phyloP scores from a whole-genome alignment of 2,888 invertebrate species.

The Coecobrya sp. region DNA sequence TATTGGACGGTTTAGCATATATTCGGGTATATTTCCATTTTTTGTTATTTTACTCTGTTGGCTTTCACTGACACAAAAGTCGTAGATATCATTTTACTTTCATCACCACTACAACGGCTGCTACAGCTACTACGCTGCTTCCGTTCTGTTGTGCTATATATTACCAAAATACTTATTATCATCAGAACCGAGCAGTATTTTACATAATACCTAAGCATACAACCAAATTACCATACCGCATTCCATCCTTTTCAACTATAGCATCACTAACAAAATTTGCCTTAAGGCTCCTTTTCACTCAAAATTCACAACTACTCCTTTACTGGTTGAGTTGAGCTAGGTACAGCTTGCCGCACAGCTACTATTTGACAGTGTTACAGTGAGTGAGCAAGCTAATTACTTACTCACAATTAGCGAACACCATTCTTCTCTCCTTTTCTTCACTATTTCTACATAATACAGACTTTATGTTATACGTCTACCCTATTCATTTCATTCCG shows the following conservation, averaged over 20 bases:
- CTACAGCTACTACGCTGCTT: background rate
- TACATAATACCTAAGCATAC: background rate
- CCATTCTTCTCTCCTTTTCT: slow-evolving; percentile 34
- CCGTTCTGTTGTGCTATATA: background rate
- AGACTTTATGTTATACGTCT: background rate
- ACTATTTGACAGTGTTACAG: background rate
- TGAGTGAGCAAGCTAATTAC: slow-evolving; percentile 60
- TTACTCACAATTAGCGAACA: slow-evolving; percentile 62
- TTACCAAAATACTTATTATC: background rate
- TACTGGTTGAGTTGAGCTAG: background rate
- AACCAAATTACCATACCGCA: slow-evolving; percentile 12
- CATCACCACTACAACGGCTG: background rate
- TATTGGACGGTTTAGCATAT: background rate
- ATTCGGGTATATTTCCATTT: background rate
- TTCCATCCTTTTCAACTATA: background rate
- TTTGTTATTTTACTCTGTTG: background rate
- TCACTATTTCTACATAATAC: background rate
- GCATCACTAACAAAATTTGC: slow-evolving; percentile 14
- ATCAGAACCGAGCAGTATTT: background rate
- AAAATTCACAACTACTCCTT: background rate
- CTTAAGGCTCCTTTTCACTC: slow-evolving; percentile 21
- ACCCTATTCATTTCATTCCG: background rate
- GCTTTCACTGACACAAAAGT: background rate
- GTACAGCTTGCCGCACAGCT: too few species aligned
- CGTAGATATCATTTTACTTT: slow-evolving; percentile 6